Base-by-base conservation (phyloP, 2,113 vertebrate species). In the Pluvialis apricaria region DNA sequence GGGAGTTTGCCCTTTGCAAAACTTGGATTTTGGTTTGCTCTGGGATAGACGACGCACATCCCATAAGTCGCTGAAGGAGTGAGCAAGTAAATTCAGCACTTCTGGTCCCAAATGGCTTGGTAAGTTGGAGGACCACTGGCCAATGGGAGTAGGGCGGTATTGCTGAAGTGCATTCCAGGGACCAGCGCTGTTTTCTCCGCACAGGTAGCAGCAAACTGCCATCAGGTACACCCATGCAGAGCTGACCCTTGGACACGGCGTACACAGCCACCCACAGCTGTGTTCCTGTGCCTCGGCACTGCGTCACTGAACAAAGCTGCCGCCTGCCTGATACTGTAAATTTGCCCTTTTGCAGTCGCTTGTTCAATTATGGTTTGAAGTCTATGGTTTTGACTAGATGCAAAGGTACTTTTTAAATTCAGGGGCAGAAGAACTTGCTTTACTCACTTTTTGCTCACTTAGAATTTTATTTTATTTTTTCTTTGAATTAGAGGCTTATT, bases 181-280 rank as follows among this genome's bases (percentile, higher is more conserved):
- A 78, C 36, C 44, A 81, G n/a, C 29, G 22, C 19, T 28, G 49
- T 6, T 49, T 11, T 25, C 49, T 51, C 49, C 49, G 13, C 49
- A 13, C 49, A 7, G 38, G 1, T 42, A 87, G 69, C 69, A 13
- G 72, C 32, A 76, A 45, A 58, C 21, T 38, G 29, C 13, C 72
- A 28, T 45, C 40, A n/a, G 14, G 20, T 8, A 4, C 5, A 4
- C 17, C 29, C 36, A 5, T 17, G 34, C 22, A 82, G 61, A 80
- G 10, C 18, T 58, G 45, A 34, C 20, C 25, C 38, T 40, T 0
- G 2, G 62, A 31, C n/a, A 29, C 0, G 13, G 34, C 12, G 16
- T 7, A 7, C 15, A 36, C 38, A 70, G 28, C 31, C 29, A 90
- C 3, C 24, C 72, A 32, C 18, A 24, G 14, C 8, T 18, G 1